Conservation (phyloP, 2,113 vertebrate species). For the Triplophysa tibetana region DNA sequence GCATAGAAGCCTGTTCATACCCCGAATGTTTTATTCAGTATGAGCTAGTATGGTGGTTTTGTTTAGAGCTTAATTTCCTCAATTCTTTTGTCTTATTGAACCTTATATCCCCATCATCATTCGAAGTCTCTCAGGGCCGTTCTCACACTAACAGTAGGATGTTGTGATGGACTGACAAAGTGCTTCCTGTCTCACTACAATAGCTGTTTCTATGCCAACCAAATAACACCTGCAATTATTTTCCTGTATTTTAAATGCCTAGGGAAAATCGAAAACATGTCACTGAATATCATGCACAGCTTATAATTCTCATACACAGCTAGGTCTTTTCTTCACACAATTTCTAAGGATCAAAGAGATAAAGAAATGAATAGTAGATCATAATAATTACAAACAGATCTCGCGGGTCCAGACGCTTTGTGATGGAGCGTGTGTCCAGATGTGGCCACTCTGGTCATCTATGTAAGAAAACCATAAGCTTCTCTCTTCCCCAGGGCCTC, state of each 20-base stretch:
- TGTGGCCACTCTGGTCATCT: conserved; percentile 40
- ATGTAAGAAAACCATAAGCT: conserved; percentile 20
- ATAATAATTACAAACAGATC: conserved; percentile 48
- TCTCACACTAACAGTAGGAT: conserved; percentile 16
- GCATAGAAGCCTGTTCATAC: not conserved
- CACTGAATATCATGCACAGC: conserved; percentile 12
- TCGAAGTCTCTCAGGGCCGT: not conserved
- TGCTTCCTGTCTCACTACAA: conserved; percentile 38
- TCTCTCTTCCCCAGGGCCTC: conserved; percentile 32
- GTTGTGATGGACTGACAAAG: not conserved
- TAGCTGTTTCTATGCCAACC: conserved; percentile 51
- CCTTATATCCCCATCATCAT: not conserved
- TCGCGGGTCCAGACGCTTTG: not conserved
- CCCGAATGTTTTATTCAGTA: not conserved
- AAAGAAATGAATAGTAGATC: conserved; percentile 34
- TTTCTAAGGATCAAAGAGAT: conserved; percentile 35
- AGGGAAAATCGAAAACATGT: conserved; percentile 9
- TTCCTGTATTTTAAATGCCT: conserved; percentile 34
- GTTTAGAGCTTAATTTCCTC: not conserved
- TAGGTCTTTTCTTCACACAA: not conserved
- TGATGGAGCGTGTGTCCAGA: conserved; percentile 8
- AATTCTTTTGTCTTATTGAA: not conserved
- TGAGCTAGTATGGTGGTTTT: not conserved
- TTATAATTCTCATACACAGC: not conserved
- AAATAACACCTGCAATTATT: conserved; percentile 42